Evolutionary conservation across 2,888 invertebrate genomes (phyloP), one percentile per base, ranked within the genome.

Genomic region (Eurois occulta): DNA sequence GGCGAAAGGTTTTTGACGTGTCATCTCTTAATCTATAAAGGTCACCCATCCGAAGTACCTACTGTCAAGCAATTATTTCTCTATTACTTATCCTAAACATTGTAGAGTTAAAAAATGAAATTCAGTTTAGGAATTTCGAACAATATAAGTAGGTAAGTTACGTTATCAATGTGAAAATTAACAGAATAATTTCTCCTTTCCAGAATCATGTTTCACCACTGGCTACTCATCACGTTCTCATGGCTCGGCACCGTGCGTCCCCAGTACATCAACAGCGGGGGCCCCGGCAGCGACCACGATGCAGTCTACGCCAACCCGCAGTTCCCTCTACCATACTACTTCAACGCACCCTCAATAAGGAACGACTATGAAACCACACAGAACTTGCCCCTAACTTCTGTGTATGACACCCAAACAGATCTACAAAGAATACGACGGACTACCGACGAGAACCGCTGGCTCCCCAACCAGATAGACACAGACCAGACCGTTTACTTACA

Each of bases 201-300:
- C 95, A 96, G 96, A 93, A 95, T 62, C 86, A 96, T 96, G 96
- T 91, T 93, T 71, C 92, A 92, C 88, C 94, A 93, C 78, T 95
- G 94, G 95, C 92, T 96, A 55, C 91, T 96, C 83, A 91, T 96
- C 86, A 91, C 93, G 3, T 88, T 95, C 84, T 93, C 95, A 2
- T 96, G 95, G 93, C 86, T 96, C 77, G 94, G 96, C 77, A 86
- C 92, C 24, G 96, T 90, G 77, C 94, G 95, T 72, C 94, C 94
- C 10, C 96, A 96, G 88, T 95, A 94, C 91, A 94, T 96, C 87
- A 93, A 92, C 90, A 92, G 91, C 8, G 93, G 90, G 0, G 93
- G 90, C 0, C 88, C 92, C 0, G 91, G 83, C 2, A 86, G 89
- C 0, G 94, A 94, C 32, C 78, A 92, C 32, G 93, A 94, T 66